Percentiles rank a stretch among this genome's conserved stretches.
These are phyloP conservation scores for Aphaenogaster rudis DNA, from an alignment of 1,140 invertebrate genomes.

Conservation along the genomic window DNA sequence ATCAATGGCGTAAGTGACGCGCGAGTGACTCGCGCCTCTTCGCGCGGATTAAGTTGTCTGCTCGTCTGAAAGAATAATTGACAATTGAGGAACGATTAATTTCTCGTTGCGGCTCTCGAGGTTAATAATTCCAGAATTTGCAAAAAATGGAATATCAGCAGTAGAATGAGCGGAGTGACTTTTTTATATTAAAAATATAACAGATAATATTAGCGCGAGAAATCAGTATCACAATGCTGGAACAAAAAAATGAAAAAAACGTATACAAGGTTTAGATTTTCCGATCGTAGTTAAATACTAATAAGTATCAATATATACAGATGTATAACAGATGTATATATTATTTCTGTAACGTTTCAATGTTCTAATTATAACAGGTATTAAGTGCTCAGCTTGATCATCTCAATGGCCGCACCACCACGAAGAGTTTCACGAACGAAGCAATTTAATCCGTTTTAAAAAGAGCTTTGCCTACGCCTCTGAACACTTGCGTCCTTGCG, in stretches of 20 bases:
- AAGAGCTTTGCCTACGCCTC: constrained; percentile 65
- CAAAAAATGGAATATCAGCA: background rate
- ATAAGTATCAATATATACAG: background rate
- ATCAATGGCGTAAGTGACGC: constrained; percentile 47
- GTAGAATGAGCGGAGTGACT: background rate
- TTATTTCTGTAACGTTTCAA: background rate
- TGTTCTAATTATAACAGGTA: background rate
- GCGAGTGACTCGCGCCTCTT: constrained; percentile 1
- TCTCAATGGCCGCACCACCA: background rate
- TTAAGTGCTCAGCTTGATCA: background rate
- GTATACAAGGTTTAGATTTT: background rate
- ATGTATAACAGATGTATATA: no score
- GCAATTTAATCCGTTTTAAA: constrained; percentile 35
- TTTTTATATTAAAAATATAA: background rate
- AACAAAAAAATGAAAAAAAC: background rate
- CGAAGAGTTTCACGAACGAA: background rate
- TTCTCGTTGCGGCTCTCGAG: background rate
- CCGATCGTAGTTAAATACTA: background rate
- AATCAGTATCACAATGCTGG: background rate
- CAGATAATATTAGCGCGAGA: no score
- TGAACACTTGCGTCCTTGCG: constrained; percentile 76
- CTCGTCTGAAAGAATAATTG: background rate
- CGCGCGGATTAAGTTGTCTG: background rate
- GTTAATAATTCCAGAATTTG: background rate
- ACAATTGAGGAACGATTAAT: constrained; percentile 22